phyloP scores from a whole-genome alignment of 1,140 invertebrate genomes.

The Schlechtendalia chinensis region DNA sequence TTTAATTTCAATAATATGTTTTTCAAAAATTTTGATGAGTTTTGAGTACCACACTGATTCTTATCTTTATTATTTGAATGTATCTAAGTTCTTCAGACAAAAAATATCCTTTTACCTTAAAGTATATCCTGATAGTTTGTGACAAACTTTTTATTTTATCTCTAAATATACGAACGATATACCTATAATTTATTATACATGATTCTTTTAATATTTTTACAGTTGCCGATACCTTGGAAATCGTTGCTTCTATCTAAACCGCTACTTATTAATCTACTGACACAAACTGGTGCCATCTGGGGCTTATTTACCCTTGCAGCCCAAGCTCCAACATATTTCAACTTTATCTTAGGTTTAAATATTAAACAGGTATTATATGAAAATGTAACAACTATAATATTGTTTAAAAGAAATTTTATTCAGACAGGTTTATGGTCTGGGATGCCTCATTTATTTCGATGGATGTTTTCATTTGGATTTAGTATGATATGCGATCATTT shows the following conservation, averaged over 20 bases:
- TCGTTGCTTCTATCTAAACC: constrained; percentile 70
- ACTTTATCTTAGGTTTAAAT: constrained; percentile 68
- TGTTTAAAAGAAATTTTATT: constrained; percentile 51
- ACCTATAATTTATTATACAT: not conserved
- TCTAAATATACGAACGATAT: no score
- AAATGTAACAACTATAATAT: not conserved
- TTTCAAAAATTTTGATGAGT: no score
- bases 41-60: no score
- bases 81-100: no score
- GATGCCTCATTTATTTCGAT: constrained; percentile 66
- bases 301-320: constrained; percentile 81
- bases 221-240: constrained; percentile 69
- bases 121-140: no score
- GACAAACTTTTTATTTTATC: no score
- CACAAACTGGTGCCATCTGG: constrained; percentile 81
- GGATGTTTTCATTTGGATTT: constrained; percentile 61
- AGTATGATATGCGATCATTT: constrained; percentile 26
- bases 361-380: constrained; percentile 48
- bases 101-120: no score
- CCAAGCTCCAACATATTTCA: constrained; percentile 82
- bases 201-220: constrained; percentile 49
- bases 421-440: constrained; percentile 68
- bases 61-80: no score
- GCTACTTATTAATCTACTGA: constrained; percentile 73
- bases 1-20: no score